Base-by-base conservation (phyloP, 2,888 invertebrate genomes). In the Cyclophora punctaria region DNA sequence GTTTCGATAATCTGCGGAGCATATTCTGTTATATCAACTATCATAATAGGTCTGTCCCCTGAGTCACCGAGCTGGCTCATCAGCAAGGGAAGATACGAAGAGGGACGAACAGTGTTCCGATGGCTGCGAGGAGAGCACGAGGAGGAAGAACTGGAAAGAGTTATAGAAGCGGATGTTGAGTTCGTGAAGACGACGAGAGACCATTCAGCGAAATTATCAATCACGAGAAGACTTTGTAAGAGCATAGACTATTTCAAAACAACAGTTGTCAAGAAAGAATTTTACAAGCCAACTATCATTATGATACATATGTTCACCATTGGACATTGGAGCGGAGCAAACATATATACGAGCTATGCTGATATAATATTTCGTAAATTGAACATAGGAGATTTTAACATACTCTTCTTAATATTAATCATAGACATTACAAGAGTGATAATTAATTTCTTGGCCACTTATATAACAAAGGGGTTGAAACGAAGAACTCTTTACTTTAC, bases 21-120 rank as follows among this genome's bases (percentile, higher is more conserved):
- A 1, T 68, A 89, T 3, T 80, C 89, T 0, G 68, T 89, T 5
- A 55, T 83, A 3, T 81, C 90, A 34, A 66, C 91, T 37, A 35
- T 79, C 0, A 71, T 79, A 3, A 69, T 74, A 2, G 60, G 75
- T 34, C 72, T 68, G 44, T 73, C 77, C 1, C 91, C 91, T 0
- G 93, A 93, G 70, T 90, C 92, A 2, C 93, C 92, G 0, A 83
- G 85, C 49, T 93, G 92, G 92, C 64, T 93, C 33, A 80, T 90
- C 0, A 83, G 89, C 40, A 90, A 90, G 55, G 89, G 89, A 0
- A 78, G 83, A 7, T 72, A 82, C 1, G 82, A 83, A 0, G 86
- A 90, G 41, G 90, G 91, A 0, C 80, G 83, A 52, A 69, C 73
- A 40, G 80, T 90, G 0, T 90, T 91, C 34, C 76, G 83, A 34